Percentiles rank a stretch among this genome's conserved stretches.
Conservation (phyloP, 2,888 invertebrate genomes). For the Ligdia adustata region DNA sequence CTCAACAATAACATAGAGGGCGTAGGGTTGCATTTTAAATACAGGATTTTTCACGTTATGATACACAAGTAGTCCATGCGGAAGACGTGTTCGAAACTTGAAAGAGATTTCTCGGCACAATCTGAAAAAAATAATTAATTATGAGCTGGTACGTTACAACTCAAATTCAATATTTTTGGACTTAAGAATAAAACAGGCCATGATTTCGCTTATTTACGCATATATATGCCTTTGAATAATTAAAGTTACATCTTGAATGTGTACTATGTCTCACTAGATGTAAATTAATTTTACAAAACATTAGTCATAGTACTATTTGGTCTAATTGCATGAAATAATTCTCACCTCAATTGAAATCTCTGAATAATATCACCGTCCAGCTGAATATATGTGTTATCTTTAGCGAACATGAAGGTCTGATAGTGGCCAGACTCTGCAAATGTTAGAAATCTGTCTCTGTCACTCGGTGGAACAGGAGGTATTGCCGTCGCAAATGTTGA, state of each 20-base stretch:
- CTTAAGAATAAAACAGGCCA: too few species aligned
- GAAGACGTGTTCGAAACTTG: constrained; percentile 93
- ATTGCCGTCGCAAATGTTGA: constrained; percentile 74
- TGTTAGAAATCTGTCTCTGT: constrained; percentile 91
- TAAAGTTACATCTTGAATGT: too few species aligned
- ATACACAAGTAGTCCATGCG: constrained; percentile 94
- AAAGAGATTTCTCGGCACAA: constrained; percentile 95
- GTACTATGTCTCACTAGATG: too few species aligned
- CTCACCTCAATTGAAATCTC: constrained; percentile 93
- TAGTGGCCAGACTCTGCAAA: constrained; percentile 94
- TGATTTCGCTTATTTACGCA: too few species aligned
- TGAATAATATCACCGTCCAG: constrained; percentile 95
- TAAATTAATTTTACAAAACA: too few species aligned
- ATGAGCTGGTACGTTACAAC: too few species aligned
- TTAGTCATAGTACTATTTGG: too few species aligned
- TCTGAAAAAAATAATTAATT: constrained; percentile 82
- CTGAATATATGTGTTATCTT: constrained; percentile 95
- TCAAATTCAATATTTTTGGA: too few species aligned
- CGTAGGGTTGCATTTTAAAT: constrained; percentile 93
- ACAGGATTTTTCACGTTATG: constrained; percentile 95
- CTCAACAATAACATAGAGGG: constrained; percentile 95
- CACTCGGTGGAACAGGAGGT: constrained; percentile 88
- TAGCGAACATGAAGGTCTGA: constrained; percentile 95
- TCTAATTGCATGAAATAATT: too few species aligned
- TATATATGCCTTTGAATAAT: too few species aligned